Conservation (phyloP, 2,888 invertebrate genomes). For the Apeira syringaria region DNA sequence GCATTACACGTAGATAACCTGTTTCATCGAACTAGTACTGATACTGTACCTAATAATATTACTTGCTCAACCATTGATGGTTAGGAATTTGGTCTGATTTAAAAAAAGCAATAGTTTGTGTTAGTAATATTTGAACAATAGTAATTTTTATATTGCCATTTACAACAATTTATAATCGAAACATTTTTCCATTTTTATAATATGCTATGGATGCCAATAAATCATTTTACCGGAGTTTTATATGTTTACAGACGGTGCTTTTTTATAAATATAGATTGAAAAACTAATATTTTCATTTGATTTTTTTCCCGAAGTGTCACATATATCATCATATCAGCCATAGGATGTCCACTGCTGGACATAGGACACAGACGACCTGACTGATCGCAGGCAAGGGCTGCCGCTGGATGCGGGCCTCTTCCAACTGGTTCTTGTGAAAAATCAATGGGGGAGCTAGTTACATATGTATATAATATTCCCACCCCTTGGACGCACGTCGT, state of each 20-base stretch:
- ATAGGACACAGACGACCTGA: too few species aligned
- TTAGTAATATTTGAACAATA: conserved; percentile 45
- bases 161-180: conserved; percentile 45
- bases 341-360: too few species aligned
- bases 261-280: conserved; percentile 72
- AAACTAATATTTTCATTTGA: conserved; percentile 33
- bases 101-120: conserved; percentile 45
- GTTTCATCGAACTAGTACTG: conserved; percentile 51
- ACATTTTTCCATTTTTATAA: conserved; percentile 67
- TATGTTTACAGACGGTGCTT: conserved; percentile 83
- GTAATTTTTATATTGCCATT: conserved; percentile 68
- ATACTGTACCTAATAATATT: conserved; percentile 38
- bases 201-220: conserved; percentile 71
- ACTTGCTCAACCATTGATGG: conserved; percentile 69
- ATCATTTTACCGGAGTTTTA: conserved; percentile 72
- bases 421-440: too few species aligned
- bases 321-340: too few species aligned
- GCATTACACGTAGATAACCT: conserved; percentile 40
- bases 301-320: background rate
- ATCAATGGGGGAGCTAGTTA: too few species aligned
- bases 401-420: too few species aligned
- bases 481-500: too few species aligned
- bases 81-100: conserved; percentile 43
- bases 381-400: too few species aligned
- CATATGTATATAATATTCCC: too few species aligned